A percentile compares a stretch with the other conserved stretches of the same genome.
These are phyloP conservation scores for Orius laevigatus DNA, from an alignment of 1,140 invertebrate species.

Conservation along the genomic window DNA sequence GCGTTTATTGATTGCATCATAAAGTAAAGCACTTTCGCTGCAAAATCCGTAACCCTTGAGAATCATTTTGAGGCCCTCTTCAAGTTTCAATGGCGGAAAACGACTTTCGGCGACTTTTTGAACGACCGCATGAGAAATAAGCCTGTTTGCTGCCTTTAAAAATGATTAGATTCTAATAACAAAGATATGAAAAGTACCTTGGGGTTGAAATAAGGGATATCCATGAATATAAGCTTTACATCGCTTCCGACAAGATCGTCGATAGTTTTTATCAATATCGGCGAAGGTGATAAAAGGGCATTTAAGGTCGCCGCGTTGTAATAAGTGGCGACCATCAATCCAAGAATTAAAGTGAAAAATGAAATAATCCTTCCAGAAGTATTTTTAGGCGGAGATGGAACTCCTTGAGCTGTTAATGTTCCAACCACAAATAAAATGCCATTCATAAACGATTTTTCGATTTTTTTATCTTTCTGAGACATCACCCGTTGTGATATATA, in stretches of 20 bases:
- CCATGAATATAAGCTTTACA: background rate
- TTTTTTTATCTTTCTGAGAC: no score
- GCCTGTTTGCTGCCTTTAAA: no score
- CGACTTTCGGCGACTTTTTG: no score
- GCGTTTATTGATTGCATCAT: background rate
- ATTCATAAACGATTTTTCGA: no score
- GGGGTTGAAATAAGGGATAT: background rate
- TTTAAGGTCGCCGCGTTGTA: conserved; percentile 2
- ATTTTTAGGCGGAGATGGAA: no score
- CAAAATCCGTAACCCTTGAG: background rate
- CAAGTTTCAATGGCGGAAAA: background rate
- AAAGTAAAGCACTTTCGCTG: background rate
- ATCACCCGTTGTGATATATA: no score
- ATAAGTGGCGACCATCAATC: background rate
- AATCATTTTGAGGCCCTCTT: background rate
- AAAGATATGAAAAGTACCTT: no score
- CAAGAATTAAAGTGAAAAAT: background rate
- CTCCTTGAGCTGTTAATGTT: no score
- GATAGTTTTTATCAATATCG: background rate
- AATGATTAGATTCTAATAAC: no score
- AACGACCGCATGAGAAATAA: no score
- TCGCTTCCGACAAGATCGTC: background rate
- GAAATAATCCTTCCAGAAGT: no score
- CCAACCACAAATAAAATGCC: no score
- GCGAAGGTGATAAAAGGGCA: background rate